These are phyloP conservation scores for Rhinella marina DNA, from an alignment of 2,797 vertebrate species.

Conservation along the genomic window DNA sequence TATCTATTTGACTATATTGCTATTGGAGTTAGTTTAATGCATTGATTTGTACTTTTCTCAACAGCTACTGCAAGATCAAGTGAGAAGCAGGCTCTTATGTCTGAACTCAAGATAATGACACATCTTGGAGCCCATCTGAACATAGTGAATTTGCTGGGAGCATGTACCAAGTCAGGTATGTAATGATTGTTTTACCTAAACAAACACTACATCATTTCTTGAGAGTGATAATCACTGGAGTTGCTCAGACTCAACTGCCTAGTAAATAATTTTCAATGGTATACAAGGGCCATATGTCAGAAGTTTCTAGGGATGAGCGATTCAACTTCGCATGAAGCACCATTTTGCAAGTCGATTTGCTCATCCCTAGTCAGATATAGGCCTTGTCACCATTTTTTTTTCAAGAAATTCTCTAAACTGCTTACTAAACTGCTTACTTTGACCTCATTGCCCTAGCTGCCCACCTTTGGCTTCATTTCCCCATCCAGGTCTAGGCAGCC, in stretches of 20 bases:
- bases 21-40: not conserved
- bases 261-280: not conserved
- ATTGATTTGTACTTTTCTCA: constrained; percentile 51
- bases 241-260: not conserved
- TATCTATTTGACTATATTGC: not conserved
- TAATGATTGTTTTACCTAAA: not conserved
- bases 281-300: not conserved
- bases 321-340: no score
- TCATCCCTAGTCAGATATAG: no score
- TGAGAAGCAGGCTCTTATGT: constrained; percentile 98
- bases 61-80: constrained; percentile 96
- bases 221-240: no score
- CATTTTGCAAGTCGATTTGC: no score
- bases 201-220: not conserved
- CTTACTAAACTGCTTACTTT: not conserved
- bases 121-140: constrained; percentile 98
- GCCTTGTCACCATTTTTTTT: not conserved
- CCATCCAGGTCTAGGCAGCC: no score
- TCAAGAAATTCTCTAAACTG: not conserved
- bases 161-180: constrained; percentile 97
- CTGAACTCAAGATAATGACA: constrained; percentile 99
- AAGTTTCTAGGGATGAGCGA: no score
- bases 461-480: not conserved
- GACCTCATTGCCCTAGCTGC: not conserved
- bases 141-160: constrained; percentile 95